phyloP scores from a whole-genome alignment of 2,797 vertebrate genomes.

The Sebastes melanostomus region DNA sequence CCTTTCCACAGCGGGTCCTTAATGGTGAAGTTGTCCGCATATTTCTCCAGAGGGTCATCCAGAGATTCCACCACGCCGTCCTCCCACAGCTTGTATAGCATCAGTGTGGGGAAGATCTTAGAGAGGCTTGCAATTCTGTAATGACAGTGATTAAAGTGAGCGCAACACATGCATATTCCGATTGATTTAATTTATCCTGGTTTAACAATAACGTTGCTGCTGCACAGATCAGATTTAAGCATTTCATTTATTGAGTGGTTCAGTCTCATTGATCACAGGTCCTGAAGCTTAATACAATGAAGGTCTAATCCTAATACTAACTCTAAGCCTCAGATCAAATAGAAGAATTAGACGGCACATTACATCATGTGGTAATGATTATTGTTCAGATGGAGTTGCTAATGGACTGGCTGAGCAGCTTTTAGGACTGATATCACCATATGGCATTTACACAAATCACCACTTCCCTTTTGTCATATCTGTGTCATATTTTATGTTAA shows the following conservation, averaged over 20 bases:
- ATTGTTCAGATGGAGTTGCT: background rate
- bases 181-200: constrained; percentile 2
- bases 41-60: constrained; percentile 90
- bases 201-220: constrained; percentile 2
- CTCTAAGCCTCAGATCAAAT: constrained; percentile 19
- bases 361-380: background rate
- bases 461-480: constrained; percentile 1
- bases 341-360: constrained; percentile 6
- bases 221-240: constrained; percentile 9
- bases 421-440: background rate
- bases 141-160: constrained; percentile 16
- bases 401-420: background rate
- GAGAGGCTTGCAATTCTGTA: constrained; percentile 92
- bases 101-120: constrained; percentile 93
- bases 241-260: constrained; percentile 35
- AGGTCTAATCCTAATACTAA: constrained; percentile 26
- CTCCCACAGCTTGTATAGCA: constrained; percentile 95
- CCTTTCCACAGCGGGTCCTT: constrained; percentile 87
- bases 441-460: background rate
- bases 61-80: constrained; percentile 86
- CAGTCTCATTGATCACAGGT: constrained; percentile 8
- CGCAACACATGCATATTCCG: background rate
- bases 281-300: background rate
- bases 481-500: background rate
- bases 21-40: constrained; percentile 86